These are phyloP conservation scores for Nyctalus aviator DNA, from an alignment of 2,797 vertebrate genomes.

Conservation along the genomic window DNA sequence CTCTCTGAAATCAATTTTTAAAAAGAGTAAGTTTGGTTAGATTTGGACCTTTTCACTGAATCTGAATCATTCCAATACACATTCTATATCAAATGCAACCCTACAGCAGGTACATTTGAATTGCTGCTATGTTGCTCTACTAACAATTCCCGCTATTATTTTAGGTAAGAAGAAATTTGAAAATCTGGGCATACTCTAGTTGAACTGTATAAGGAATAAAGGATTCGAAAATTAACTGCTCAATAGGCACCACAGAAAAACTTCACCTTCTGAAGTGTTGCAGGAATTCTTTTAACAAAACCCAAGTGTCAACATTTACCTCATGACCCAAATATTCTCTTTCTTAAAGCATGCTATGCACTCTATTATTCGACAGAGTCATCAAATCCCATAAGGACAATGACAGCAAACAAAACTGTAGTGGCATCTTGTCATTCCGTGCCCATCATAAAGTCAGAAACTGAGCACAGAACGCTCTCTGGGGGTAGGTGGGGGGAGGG, in stretches of 20 bases:
- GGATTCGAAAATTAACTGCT: slow-evolving; percentile 17
- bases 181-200: neutral
- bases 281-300: slow-evolving; percentile 35
- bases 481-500: too few species aligned
- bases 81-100: neutral
- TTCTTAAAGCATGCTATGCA: slow-evolving; percentile 27
- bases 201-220: neutral
- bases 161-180: neutral
- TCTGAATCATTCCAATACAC: neutral
- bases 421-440: slow-evolving; percentile 59
- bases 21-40: neutral
- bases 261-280: slow-evolving; percentile 61
- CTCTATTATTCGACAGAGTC: slow-evolving; percentile 61
- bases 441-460: slow-evolving; percentile 58
- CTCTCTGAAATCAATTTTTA: too few species aligned
- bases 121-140: neutral
- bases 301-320: slow-evolving; percentile 58
- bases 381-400: slow-evolving; percentile 66
- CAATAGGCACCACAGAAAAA: neutral
- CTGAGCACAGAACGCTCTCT: slow-evolving; percentile 45
- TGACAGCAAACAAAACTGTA: slow-evolving; percentile 71
- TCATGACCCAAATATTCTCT: slow-evolving; percentile 62
- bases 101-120: neutral
- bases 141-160: neutral
- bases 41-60: neutral